These are phyloP conservation scores for Diprion similis DNA, from an alignment of 1,140 invertebrate species.

Conservation along the genomic window DNA sequence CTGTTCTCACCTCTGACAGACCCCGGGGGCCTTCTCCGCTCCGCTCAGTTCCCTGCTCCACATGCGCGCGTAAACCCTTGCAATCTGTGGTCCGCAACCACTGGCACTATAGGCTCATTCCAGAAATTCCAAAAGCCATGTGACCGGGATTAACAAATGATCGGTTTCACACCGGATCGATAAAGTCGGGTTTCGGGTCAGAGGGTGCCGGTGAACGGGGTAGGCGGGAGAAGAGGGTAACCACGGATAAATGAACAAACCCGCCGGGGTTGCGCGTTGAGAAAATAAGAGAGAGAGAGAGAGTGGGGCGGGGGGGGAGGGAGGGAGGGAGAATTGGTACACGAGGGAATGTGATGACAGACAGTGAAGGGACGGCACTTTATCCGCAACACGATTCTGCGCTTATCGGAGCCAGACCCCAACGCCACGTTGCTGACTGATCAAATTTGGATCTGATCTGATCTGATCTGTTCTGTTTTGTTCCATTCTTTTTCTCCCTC, in stretches of 20 bases:
- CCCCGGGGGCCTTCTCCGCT: constrained; percentile 42
- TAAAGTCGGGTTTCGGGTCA: too few species aligned
- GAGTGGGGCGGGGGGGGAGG: background rate
- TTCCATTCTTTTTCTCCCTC: background rate
- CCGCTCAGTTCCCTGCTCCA: constrained; percentile 1
- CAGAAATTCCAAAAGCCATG: background rate
- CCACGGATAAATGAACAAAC: too few species aligned
- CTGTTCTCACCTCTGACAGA: constrained; percentile 49
- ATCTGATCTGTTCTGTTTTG: constrained; percentile 30
- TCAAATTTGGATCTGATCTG: constrained; percentile 42
- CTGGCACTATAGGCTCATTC: background rate
- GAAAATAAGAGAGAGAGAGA: background rate
- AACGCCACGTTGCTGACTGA: constrained; percentile 35
- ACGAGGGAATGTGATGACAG: constrained; percentile 39
- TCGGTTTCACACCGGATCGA: background rate
- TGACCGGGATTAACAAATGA: background rate
- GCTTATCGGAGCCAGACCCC: constrained; percentile 55
- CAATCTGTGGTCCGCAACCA: background rate
- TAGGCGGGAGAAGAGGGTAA: too few species aligned
- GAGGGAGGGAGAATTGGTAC: constrained; percentile 19
- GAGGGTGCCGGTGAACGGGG: too few species aligned
- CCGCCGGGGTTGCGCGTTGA: background rate
- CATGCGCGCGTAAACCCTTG: background rate
- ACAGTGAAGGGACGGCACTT: constrained; percentile 55
- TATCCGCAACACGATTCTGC: constrained; percentile 59